phyloP scores from a whole-genome alignment of 2,888 invertebrate genomes.

The Dexiosoma caninum region DNA sequence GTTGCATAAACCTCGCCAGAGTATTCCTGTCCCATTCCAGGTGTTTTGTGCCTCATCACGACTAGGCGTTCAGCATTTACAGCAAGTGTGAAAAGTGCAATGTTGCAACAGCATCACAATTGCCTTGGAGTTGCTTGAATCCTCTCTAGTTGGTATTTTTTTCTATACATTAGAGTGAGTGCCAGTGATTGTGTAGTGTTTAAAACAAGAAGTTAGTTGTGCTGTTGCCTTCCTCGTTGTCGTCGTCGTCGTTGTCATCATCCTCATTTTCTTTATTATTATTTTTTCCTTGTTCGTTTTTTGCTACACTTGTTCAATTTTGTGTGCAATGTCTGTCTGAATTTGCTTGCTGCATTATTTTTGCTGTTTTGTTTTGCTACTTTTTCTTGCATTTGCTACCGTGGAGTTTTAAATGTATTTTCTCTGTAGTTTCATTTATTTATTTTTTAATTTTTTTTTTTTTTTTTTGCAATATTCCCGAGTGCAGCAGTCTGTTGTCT shows the following conservation, averaged over 20 bases:
- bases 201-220: slow-evolving; percentile 26
- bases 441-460: not conserved
- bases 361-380: slow-evolving; percentile 39
- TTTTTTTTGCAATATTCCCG: slow-evolving; percentile 7
- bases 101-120: slow-evolving; percentile 46
- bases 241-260: too few relatives aligned
- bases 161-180: not conserved
- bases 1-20: slow-evolving; percentile 54
- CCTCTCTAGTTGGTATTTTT: slow-evolving; percentile 20
- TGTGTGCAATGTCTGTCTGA: slow-evolving; percentile 13
- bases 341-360: slow-evolving; percentile 27
- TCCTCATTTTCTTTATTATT: too few relatives aligned
- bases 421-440: not conserved
- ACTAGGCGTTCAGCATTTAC: slow-evolving; percentile 71
- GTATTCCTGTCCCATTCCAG: slow-evolving; percentile 73
- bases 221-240: not conserved
- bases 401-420: slow-evolving; percentile 22
- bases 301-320: slow-evolving; percentile 1
- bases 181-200: not conserved
- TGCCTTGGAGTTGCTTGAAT: slow-evolving; percentile 30
- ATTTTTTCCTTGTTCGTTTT: not conserved
- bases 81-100: slow-evolving; percentile 45
- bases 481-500: slow-evolving; percentile 18
- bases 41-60: slow-evolving; percentile 70
- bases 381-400: slow-evolving; percentile 18